Evolutionary conservation across 2,113 vertebrate genomes (phyloP).

Genomic region (Rhynchomys soricoides): DNA sequence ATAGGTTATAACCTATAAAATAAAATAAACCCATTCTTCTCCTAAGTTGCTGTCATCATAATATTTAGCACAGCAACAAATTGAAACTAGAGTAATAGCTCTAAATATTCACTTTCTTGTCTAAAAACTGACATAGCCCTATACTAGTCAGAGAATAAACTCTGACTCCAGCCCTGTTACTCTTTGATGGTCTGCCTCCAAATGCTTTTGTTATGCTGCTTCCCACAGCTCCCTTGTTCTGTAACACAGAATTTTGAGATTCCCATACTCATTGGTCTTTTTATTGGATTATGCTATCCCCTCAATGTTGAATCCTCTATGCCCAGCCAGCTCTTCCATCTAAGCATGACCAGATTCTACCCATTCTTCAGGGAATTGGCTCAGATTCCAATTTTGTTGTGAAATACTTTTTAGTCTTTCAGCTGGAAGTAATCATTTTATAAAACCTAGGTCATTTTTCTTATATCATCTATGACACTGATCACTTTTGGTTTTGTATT

Average conservation of each 20-base stretch:
- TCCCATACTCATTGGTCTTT: neutral
- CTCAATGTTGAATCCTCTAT: neutral
- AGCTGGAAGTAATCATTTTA: conserved; percentile 22
- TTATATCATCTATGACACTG: conserved; percentile 11
- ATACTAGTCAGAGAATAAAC: neutral
- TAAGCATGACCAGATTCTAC: neutral
- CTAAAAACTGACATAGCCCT: neutral
- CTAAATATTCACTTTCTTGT: neutral
- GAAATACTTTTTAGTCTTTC: conserved; percentile 31
- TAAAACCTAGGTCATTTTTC: conserved; percentile 32
- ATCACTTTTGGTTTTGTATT: conserved; percentile 9
- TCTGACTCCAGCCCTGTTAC: neutral
- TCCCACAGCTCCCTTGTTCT: neutral
- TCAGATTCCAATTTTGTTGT: conserved; percentile 37
- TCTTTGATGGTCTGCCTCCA: neutral
- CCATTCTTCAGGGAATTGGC: conserved; percentile 4
- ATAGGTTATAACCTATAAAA: neutral
- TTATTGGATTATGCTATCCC: neutral
- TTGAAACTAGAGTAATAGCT: neutral
- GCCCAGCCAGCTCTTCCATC: neutral
- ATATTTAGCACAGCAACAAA: neutral
- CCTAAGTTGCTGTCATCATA: neutral
- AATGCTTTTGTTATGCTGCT: neutral
- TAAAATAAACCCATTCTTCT: neutral
- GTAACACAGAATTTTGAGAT: neutral